Evolutionary conservation across 1,140 invertebrate genomes (phyloP), one percentile per base, ranked within the genome.

Genomic region (Lordiphosa mommai): DNA sequence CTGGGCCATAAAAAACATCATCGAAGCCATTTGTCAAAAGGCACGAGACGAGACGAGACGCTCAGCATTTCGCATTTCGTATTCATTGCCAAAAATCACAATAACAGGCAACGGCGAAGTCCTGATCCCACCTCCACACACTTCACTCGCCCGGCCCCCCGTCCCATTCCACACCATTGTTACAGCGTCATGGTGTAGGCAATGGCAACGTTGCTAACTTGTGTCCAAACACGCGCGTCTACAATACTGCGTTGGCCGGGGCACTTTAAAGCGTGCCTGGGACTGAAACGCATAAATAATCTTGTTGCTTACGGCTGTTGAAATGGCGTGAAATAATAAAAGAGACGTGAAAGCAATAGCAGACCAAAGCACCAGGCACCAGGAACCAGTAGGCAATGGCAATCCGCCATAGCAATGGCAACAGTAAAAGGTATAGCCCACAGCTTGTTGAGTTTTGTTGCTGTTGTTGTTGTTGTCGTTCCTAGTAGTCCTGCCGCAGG

Each of bases 301-400:
- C 80, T 86, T 86, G 80, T 86, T 86, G 80, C 80, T 86, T 64
- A 82, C 80, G 73, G 80, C 82, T 86, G 80, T 86, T 86, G 80
- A 86, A 86, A 86, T 86, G 80, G 77, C 79, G 79, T 84, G 79
- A 84, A 84, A 84, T 84, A 77, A 84, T 84, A 84, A 84, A 84
- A 84, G 72, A 70, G 76, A 82, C 76, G 70, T 80, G 74, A 73
- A 80, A 80, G 74, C 74, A 79, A 79, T 80, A 80, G 73, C 64
- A 43, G 59, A 17, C 8, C 32, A 37, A 23, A 44, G 30, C 4
- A n/a, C 12, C 4, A 32, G 12, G 13, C 7, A 10, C 30, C 29
- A 16, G 32, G 2, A 8, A 10, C 9, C 1, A 43, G 5, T 7
- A 13, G 7, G 3, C 36, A 14, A 14, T 0, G 33, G 33, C 33